Conservation (phyloP, 2,113 vertebrate genomes). For the cattle (Bos taurus) region ARS-UCD2.0 NC_037346.1:60028501-60029000, state of each 20-base stretch:
- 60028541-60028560: background rate
- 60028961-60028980: background rate
- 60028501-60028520: background rate
- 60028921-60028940: background rate
- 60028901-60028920: background rate
- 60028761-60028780: background rate
- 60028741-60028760: background rate
- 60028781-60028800: background rate
- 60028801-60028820: background rate
- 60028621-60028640: background rate
- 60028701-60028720: background rate
- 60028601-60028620: background rate
- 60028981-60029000: background rate
- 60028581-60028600: background rate
- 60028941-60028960: background rate
- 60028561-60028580: background rate
- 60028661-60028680: background rate
- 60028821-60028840: background rate
- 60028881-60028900: background rate
- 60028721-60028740: background rate
- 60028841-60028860: background rate
- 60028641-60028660: background rate
- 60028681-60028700: background rate
- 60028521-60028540: no score
- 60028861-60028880: background rate